These are phyloP conservation scores for Margaritifera margaritifera DNA, from an alignment of 2,888 invertebrate genomes.

Conservation along the genomic window DNA sequence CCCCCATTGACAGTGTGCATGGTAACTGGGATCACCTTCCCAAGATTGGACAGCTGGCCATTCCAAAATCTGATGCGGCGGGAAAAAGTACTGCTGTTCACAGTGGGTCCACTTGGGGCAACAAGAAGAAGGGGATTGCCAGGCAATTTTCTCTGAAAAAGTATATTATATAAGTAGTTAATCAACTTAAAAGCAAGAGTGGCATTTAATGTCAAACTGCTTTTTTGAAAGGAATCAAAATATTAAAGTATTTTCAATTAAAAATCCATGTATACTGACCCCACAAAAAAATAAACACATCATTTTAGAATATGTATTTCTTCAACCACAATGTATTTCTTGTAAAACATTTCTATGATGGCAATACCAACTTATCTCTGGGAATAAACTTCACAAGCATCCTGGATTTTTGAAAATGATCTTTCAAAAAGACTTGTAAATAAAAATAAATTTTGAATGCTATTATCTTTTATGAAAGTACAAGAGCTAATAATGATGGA, in stretches of 20 bases:
- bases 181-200: background rate
- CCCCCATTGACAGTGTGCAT: conserved; percentile 75
- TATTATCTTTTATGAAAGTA: too few species aligned
- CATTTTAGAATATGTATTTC: too few species aligned
- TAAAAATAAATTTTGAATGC: too few species aligned
- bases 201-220: background rate
- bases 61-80: conserved; percentile 83
- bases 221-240: background rate
- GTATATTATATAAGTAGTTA: background rate
- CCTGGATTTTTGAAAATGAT: too few species aligned
- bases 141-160: conserved; percentile 78
- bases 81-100: conserved; percentile 45
- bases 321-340: too few species aligned
- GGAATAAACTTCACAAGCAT: too few species aligned
- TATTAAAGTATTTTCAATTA: background rate
- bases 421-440: too few species aligned
- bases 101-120: conserved; percentile 70
- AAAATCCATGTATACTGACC: background rate
- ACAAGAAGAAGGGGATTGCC: conserved; percentile 76
- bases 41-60: conserved; percentile 79
- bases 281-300: too few species aligned
- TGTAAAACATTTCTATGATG: too few species aligned
- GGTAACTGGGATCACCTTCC: conserved; percentile 79
- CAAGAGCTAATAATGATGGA: too few species aligned
- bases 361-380: too few species aligned